Evolutionary conservation across 2,797 vertebrate species (phyloP).

Genomic region (Chrosomus eos): DNA sequence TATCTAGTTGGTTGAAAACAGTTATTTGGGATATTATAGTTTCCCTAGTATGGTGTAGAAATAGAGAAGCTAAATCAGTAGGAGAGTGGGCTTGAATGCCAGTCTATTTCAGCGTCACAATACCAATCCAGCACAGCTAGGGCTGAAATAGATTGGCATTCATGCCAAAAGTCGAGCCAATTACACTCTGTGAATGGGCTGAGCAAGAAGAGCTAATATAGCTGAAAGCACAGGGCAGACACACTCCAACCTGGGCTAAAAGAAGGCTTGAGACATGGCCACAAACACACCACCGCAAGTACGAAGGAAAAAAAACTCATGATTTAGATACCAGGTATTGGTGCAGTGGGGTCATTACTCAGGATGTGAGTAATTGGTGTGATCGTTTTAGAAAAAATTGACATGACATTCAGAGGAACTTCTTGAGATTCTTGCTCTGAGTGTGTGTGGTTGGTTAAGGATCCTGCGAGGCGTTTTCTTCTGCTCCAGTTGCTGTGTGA

Average conservation of each 20-base stretch:
- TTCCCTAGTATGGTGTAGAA: not conserved
- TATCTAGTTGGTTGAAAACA: not conserved
- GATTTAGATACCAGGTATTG: not conserved
- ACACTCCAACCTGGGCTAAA: conserved; percentile 21
- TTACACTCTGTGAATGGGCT: conserved; percentile 32
- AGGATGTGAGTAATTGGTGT: not conserved
- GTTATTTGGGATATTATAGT: not conserved
- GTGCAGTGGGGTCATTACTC: not conserved
- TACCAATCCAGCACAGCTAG: conserved; percentile 23
- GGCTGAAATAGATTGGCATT: conserved; percentile 39
- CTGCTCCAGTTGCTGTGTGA: conserved; percentile 54
- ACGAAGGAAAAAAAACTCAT: not conserved
- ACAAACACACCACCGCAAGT: conserved; percentile 2
- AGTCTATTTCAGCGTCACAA: conserved; percentile 33
- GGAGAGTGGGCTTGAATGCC: conserved; percentile 2
- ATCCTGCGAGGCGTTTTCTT: conserved; percentile 41
- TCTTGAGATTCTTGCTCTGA: not conserved
- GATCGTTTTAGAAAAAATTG: conserved; percentile 13
- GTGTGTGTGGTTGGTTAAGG: conserved; percentile 27
- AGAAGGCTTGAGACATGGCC: conserved; percentile 11
- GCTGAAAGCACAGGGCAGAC: conserved; percentile 30
- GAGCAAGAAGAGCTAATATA: conserved; percentile 45
- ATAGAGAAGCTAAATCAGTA: conserved; percentile 20
- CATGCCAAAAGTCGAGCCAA: conserved; percentile 11
- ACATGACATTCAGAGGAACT: conserved; percentile 26